A percentile compares a stretch with the other conserved stretches of the same genome.
Conservation (phyloP, 2,113 vertebrate genomes). For the Misgurnus anguillicaudatus region DNA sequence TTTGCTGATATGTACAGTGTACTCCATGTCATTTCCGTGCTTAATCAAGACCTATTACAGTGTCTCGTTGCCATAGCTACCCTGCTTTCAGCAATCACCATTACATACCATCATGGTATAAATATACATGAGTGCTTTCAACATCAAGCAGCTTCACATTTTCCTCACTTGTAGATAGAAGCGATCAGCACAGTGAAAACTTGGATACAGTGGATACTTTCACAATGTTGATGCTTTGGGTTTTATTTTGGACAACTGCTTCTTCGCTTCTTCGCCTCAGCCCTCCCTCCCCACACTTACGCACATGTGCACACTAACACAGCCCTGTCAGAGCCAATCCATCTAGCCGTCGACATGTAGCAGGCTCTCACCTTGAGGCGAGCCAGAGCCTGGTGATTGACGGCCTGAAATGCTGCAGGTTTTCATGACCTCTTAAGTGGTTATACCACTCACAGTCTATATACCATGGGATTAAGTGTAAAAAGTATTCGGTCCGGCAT, state of each 20-base stretch:
- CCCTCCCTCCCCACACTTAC: background rate
- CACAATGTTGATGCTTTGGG: slow-evolving; percentile 19
- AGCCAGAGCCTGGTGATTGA: slow-evolving; percentile 67
- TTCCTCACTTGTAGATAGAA: background rate
- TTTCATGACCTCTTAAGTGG: slow-evolving; percentile 64
- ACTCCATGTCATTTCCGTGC: slow-evolving; percentile 7
- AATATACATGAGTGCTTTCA: background rate
- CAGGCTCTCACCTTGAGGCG: slow-evolving; percentile 71
- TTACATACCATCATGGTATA: slow-evolving; percentile 20
- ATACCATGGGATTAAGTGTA: slow-evolving; percentile 44
- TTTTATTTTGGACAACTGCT: slow-evolving; percentile 10
- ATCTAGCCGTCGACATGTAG: slow-evolving; percentile 56
- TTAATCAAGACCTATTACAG: slow-evolving; percentile 37
- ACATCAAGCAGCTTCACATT: background rate
- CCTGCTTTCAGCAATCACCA: slow-evolving; percentile 5
- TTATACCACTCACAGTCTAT: slow-evolving; percentile 60
- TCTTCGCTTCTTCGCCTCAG: background rate
- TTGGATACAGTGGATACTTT: background rate
- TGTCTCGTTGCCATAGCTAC: slow-evolving; percentile 39
- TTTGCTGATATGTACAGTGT: slow-evolving; percentile 13
- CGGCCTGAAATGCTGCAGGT: slow-evolving; percentile 62
- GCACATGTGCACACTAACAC: background rate
- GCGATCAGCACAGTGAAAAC: too few relatives aligned
- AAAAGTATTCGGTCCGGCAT: slow-evolving; percentile 33
- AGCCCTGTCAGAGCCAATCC: slow-evolving; percentile 60